These are phyloP conservation scores for Hippocampus mohnikei DNA, from an alignment of 2,113 vertebrate genomes.

Conservation along the genomic window DNA sequence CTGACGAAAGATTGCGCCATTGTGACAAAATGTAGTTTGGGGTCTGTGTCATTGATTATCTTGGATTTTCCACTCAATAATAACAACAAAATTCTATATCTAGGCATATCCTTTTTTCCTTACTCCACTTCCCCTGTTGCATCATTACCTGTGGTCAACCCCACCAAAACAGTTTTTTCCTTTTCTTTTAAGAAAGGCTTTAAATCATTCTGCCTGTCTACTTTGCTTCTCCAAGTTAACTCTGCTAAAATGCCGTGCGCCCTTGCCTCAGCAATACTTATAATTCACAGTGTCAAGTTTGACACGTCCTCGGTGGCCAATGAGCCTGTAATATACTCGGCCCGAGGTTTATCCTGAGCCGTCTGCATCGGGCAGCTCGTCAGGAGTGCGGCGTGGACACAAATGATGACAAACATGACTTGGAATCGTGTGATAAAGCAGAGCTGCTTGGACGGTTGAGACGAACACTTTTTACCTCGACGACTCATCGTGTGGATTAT, in stretches of 20 bases:
- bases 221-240: slow-evolving; percentile 22
- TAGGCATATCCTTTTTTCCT: neutral
- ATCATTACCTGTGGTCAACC: slow-evolving; percentile 9
- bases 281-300: slow-evolving; percentile 42
- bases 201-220: slow-evolving; percentile 25
- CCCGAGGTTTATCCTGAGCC: slow-evolving; percentile 32
- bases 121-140: slow-evolving; percentile 4
- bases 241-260: slow-evolving; percentile 7
- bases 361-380: slow-evolving; percentile 6
- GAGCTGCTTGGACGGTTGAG: neutral
- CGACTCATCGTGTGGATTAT: neutral
- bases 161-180: slow-evolving; percentile 13
- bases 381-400: slow-evolving; percentile 13
- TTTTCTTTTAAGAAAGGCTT: slow-evolving; percentile 6
- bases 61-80: neutral
- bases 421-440: neutral
- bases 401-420: slow-evolving; percentile 7
- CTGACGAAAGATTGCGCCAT: neutral
- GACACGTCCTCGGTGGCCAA: slow-evolving; percentile 30
- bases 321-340: slow-evolving; percentile 26
- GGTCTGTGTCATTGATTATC: neutral
- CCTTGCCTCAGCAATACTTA: slow-evolving; percentile 18
- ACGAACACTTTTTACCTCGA: neutral
- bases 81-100: neutral
- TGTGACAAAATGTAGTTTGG: neutral